Conservation (phyloP, 1,140 invertebrate genomes). For the Callitettix versicolor region DNA sequence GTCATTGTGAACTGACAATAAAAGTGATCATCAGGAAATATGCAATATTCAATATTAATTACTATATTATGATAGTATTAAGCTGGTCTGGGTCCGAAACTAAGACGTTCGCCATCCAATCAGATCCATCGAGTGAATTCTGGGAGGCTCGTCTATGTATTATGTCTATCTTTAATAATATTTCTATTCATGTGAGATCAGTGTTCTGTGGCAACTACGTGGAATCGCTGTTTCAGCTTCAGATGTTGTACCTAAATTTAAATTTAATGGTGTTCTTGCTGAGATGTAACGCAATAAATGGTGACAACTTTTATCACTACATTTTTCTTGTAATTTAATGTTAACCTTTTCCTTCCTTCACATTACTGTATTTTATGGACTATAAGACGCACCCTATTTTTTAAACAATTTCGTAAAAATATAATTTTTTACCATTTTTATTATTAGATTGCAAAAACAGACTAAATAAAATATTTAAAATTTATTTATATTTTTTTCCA, state of each 20-base stretch:
- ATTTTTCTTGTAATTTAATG: too few species aligned
- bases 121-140: constrained; percentile 6
- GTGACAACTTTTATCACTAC: constrained; percentile 9
- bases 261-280: constrained; percentile 20
- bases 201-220: constrained; percentile 13
- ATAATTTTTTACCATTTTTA: too few species aligned
- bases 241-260: constrained; percentile 10
- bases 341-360: too few species aligned
- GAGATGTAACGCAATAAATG: constrained; percentile 22
- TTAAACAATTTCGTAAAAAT: too few species aligned
- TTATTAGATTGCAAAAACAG: too few species aligned
- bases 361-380: too few species aligned
- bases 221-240: constrained; percentile 17
- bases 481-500: too few species aligned
- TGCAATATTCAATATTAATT: too few species aligned
- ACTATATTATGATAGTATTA: constrained; percentile 15
- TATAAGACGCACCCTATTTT: too few species aligned
- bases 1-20: constrained; percentile 19
- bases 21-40: background rate
- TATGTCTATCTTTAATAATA: background rate
- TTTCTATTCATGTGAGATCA: constrained; percentile 10
- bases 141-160: constrained; percentile 17
- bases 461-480: too few species aligned
- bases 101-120: constrained; percentile 16
- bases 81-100: constrained; percentile 23